Percentiles rank a stretch among this genome's conserved stretches.
These are phyloP conservation scores for Chionoecetes opilio DNA, from an alignment of 1,140 invertebrate species.

Conservation along the genomic window DNA sequence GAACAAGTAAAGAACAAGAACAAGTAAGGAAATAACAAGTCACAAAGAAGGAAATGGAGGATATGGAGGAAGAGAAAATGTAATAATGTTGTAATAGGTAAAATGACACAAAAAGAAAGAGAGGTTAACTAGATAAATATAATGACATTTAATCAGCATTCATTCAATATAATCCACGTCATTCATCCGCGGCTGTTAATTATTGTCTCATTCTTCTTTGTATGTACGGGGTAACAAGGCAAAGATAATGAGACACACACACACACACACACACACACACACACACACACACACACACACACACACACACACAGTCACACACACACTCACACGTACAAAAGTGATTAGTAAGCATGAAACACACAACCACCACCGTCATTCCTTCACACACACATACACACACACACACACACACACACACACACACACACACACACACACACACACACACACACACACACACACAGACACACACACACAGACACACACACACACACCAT, in stretches of 20 bases:
- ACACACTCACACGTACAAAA: not conserved
- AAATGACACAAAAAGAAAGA: not conserved
- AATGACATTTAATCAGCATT: not conserved
- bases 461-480: no score
- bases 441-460: no score
- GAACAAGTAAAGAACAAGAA: not conserved
- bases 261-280: slow-evolving; percentile 6
- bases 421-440: no score
- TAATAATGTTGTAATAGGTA: not conserved
- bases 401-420: no score
- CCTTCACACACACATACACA: no score
- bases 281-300: no score
- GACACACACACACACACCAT: no score
- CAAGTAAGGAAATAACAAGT: not conserved
- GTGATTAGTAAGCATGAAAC: slow-evolving; percentile 7
- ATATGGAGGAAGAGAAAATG: not conserved
- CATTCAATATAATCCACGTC: not conserved
- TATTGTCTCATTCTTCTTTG: not conserved
- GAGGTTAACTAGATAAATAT: no score
- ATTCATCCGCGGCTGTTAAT: not conserved
- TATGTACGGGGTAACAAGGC: no score
- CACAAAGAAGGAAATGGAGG: not conserved
- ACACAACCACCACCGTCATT: not conserved
- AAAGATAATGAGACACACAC: not conserved
- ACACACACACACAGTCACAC: no score